Conservation (phyloP, 1,140 invertebrate species). For the Microplitis mediator region DNA sequence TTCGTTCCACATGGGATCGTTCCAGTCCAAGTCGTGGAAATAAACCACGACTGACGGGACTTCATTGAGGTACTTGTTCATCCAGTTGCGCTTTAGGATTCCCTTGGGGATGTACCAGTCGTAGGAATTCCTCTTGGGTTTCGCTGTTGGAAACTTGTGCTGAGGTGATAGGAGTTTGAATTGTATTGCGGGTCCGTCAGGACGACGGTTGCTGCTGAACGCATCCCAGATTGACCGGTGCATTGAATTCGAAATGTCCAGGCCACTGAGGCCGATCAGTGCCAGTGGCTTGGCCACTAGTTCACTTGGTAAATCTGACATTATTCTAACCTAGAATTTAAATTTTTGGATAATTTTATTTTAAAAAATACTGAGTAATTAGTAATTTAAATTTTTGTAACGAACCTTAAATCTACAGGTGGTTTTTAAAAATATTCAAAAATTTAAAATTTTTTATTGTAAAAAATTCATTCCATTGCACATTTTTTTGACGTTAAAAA, state of each 20-base stretch:
- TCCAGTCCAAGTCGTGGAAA: conserved; percentile 98
- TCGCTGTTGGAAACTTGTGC: conserved; percentile 88
- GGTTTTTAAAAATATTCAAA: no score
- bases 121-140: conserved; percentile 89
- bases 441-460: no score
- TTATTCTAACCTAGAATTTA: conserved; percentile 35
- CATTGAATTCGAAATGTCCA: conserved; percentile 84
- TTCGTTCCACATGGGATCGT: conserved; percentile 90
- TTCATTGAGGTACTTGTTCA: conserved; percentile 89
- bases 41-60: conserved; percentile 92
- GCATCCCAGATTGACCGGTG: conserved; percentile 93
- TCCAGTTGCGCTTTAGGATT: conserved; percentile 94
- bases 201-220: conserved; percentile 79
- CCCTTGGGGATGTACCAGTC: conserved; percentile 97
- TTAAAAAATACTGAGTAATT: no score
- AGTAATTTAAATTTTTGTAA: no score
- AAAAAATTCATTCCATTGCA: no score
- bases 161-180: conserved; percentile 81
- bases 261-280: conserved; percentile 82
- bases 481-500: no score
- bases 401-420: no score
- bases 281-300: conserved; percentile 80
- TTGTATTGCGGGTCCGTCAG: conserved; percentile 82
- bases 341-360: neutral
- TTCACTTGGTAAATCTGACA: conserved; percentile 75